phyloP scores from a whole-genome alignment of 2,797 vertebrate species.

The Enteromius argenteus region DNA sequence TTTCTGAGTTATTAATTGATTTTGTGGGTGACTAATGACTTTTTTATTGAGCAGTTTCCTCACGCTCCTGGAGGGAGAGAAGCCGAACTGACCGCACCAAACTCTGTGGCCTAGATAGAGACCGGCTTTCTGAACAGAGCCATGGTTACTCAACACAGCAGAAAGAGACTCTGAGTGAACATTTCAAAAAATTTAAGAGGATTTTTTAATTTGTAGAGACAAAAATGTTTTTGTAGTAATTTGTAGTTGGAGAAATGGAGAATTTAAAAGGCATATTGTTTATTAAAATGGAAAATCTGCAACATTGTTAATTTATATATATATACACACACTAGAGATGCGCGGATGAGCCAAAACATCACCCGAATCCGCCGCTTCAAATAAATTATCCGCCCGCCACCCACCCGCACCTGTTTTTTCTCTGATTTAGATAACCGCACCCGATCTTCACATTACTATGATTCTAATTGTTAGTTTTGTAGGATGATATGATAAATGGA shows the following conservation, averaged over 20 bases:
- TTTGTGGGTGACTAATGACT: constrained; percentile 67
- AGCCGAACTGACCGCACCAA: constrained; percentile 28
- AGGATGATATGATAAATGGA: too few species aligned
- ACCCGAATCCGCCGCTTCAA: too few species aligned
- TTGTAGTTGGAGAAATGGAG: background rate
- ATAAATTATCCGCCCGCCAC: too few species aligned
- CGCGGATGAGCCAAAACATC: too few species aligned
- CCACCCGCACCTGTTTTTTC: too few species aligned
- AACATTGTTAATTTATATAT: too few species aligned
- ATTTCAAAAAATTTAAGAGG: background rate
- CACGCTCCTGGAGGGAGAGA: constrained; percentile 19
- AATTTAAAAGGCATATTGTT: background rate
- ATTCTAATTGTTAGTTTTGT: too few species aligned
- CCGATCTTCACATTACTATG: too few species aligned
- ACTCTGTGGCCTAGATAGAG: constrained; percentile 22
- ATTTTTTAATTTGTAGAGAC: background rate
- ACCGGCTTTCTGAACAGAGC: background rate
- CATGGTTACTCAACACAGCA: too few species aligned
- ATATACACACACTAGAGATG: too few species aligned
- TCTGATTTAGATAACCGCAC: too few species aligned
- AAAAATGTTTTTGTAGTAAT: background rate
- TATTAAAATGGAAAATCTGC: background rate
- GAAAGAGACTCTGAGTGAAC: background rate
- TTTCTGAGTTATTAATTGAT: constrained; percentile 64
- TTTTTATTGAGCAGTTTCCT: constrained; percentile 63